Conservation (phyloP, 1,140 invertebrate genomes). For the Lucilia sericata region DNA sequence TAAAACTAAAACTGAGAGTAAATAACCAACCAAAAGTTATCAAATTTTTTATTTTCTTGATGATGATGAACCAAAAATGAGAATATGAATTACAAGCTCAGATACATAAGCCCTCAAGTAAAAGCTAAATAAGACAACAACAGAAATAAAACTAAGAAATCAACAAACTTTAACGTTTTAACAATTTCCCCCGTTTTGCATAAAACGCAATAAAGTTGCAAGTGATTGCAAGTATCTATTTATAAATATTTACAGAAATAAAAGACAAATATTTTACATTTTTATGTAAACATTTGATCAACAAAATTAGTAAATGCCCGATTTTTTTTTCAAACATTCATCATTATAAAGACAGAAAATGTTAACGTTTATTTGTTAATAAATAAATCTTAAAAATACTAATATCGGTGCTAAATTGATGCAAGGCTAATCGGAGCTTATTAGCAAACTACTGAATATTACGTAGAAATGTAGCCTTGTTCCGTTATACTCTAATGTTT, state of each 20-base stretch:
- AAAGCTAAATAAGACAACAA: neutral
- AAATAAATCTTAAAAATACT: too few species aligned
- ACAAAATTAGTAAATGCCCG: too few species aligned
- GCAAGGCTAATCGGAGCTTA: too few species aligned
- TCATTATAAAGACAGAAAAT: too few species aligned
- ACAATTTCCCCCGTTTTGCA: neutral
- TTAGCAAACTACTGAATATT: too few species aligned
- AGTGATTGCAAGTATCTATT: neutral
- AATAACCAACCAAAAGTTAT: conserved; percentile 11
- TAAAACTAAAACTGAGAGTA: conserved; percentile 12
- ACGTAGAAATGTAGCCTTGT: too few species aligned
- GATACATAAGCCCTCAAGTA: neutral
- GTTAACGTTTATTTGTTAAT: too few species aligned
- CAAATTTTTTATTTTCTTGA: conserved; percentile 12
- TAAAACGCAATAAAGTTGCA: neutral
- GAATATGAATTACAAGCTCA: neutral
- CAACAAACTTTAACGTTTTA: neutral
- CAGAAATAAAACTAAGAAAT: neutral
- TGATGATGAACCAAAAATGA: neutral
- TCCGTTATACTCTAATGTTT: too few species aligned
- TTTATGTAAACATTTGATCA: too few species aligned
- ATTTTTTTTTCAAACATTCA: too few species aligned
- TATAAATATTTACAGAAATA: neutral
- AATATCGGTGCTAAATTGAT: too few species aligned
- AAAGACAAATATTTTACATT: too few species aligned